phyloP scores from a whole-genome alignment of 1,140 invertebrate genomes.

The Atta texana region DNA sequence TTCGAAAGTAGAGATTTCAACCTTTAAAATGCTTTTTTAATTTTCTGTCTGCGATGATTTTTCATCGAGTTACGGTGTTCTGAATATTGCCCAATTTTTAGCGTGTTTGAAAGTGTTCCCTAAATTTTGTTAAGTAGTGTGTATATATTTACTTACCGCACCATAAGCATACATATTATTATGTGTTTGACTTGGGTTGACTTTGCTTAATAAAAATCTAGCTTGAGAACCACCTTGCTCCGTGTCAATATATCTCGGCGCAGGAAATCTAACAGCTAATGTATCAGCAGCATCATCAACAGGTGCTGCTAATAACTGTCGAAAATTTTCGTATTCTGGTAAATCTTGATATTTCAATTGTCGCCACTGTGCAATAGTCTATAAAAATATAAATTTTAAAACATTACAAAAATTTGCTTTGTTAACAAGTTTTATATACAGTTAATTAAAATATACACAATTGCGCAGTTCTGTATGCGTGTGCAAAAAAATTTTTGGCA shows the following conservation, averaged over 20 bases:
- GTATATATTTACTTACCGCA: conserved; percentile 87
- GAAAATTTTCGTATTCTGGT: conserved; percentile 99
- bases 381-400: conserved; percentile 65
- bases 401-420: background rate
- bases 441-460: background rate
- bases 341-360: conserved; percentile 97
- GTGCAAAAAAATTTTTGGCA: background rate
- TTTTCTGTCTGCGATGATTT: too few relatives aligned
- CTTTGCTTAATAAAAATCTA: conserved; percentile 98
- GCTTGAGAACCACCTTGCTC: conserved; percentile 99
- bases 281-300: conserved; percentile 99
- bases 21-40: too few relatives aligned
- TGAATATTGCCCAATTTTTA: too few relatives aligned
- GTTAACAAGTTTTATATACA: conserved; percentile 1
- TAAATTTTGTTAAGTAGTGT: too few relatives aligned
- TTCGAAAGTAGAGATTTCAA: too few relatives aligned
- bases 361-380: conserved; percentile 99
- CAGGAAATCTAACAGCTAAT: conserved; percentile 97
- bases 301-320: conserved; percentile 97
- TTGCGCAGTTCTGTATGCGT: background rate
- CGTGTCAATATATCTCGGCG: conserved; percentile 99
- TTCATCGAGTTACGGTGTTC: too few relatives aligned
- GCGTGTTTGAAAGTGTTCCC: too few relatives aligned
- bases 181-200: conserved; percentile 99
- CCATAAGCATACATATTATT: conserved; percentile 99